A percentile compares a stretch with the other conserved stretches of the same genome.
These are phyloP conservation scores for Lycopodina hypogea DNA, from an alignment of 37 sponge, comb jelly and placozoan species.

Conservation along the genomic window DNA sequence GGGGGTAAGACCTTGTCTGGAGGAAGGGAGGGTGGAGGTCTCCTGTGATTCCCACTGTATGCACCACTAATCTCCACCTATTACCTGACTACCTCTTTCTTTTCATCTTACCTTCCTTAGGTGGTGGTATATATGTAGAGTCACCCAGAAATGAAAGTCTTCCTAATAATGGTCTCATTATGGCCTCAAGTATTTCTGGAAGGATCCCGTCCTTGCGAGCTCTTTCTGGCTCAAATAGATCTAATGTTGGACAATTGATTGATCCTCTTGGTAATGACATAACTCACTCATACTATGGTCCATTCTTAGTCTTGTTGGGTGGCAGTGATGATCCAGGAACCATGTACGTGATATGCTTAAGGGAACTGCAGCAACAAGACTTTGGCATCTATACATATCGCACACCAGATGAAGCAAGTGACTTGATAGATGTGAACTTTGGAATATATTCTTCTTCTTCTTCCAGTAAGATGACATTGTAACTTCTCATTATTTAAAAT, in stretches of 20 bases:
- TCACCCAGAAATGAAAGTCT: background rate
- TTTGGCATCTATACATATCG: background rate
- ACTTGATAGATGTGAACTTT: constrained; percentile 6
- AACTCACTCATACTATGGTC: background rate
- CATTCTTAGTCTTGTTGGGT: background rate
- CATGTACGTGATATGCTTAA: background rate
- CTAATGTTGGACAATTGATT: constrained; percentile 1
- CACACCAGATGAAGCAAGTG: constrained; percentile 4
- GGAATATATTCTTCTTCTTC: background rate
- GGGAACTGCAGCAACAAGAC: background rate
- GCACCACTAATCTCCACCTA: too few species aligned
- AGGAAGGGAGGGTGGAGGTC: too few species aligned
- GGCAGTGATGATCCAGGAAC: background rate
- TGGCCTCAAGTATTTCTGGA: background rate
- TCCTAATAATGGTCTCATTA: too few species aligned
- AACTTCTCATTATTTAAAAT: background rate
- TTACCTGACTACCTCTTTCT: too few species aligned
- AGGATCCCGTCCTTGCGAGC: background rate
- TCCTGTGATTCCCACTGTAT: too few species aligned
- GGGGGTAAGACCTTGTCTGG: too few species aligned
- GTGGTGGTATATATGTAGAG: constrained; percentile 1
- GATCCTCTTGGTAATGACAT: background rate
- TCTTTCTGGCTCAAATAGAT: background rate
- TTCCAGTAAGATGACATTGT: background rate
- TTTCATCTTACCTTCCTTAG: background rate